These are phyloP conservation scores for Halcyon malimbica DNA, from an alignment of 2,113 vertebrate species.

Conservation along the genomic window DNA sequence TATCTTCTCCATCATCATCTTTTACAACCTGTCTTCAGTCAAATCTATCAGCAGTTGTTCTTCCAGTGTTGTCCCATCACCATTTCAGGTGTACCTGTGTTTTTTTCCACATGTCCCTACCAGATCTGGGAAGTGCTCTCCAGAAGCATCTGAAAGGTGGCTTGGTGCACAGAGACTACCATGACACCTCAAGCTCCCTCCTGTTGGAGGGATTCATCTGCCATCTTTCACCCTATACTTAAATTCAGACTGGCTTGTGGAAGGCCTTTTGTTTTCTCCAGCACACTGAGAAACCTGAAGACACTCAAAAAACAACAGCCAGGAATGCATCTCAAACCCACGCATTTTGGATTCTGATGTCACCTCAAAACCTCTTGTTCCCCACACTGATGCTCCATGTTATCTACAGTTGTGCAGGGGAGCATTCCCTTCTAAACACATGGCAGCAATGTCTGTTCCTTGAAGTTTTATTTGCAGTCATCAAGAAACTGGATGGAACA, in stretches of 20 bases:
- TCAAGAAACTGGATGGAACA: not conserved
- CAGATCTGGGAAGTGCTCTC: not conserved
- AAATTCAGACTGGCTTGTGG: not conserved
- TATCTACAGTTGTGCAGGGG: not conserved
- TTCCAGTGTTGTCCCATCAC: not conserved
- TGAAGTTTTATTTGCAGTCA: not conserved
- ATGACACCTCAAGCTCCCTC: not conserved
- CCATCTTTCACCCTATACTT: not conserved
- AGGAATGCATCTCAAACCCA: not conserved
- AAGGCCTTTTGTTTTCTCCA: not conserved
- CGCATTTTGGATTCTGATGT: not conserved
- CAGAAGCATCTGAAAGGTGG: not conserved
- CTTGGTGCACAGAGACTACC: not conserved
- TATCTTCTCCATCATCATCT: not conserved
- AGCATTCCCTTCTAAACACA: not conserved
- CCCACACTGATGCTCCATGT: not conserved
- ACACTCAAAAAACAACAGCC: not conserved
- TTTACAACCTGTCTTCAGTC: not conserved
- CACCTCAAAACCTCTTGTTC: rapidly evolving
- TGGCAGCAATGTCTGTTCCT: not conserved
- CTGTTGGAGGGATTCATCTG: not conserved
- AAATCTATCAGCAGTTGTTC: not conserved
- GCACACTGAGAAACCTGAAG: not conserved
- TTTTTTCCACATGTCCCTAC: not conserved
- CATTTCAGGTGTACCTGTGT: not conserved